These are phyloP conservation scores for Anthophora plumipes DNA, from an alignment of 2,888 invertebrate species.

Conservation along the genomic window DNA sequence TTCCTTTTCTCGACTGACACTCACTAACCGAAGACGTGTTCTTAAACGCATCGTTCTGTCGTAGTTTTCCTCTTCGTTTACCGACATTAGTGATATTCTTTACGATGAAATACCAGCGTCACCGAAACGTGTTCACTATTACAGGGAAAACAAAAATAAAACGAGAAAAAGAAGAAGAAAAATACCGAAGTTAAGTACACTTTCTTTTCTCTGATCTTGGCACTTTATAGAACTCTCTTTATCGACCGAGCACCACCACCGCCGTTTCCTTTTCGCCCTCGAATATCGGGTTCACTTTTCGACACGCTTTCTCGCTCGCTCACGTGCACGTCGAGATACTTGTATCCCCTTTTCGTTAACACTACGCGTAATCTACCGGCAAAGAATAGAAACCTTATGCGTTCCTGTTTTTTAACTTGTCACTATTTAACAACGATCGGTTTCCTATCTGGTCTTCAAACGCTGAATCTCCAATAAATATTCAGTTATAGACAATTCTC, in stretches of 20 bases:
- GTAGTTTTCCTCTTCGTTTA: constrained; percentile 26
- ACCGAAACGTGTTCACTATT: constrained; percentile 20
- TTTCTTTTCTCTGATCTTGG: constrained; percentile 16
- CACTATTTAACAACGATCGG: constrained; percentile 17
- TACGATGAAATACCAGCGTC: constrained; percentile 5
- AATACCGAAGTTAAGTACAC: constrained; percentile 22
- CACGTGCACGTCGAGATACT: background rate
- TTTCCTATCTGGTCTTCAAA: constrained; percentile 3
- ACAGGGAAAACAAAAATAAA: background rate
- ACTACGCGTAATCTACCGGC: constrained; percentile 40
- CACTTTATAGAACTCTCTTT: constrained; percentile 27
- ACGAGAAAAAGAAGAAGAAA: no score
- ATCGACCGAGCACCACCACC: constrained; percentile 46
- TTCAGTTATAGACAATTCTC: constrained; percentile 18
- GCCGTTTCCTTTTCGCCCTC: constrained; percentile 38
- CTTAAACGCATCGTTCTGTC: constrained; percentile 53
- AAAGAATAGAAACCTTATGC: constrained; percentile 35
- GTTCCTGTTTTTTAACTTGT: constrained; percentile 16
- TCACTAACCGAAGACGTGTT: constrained; percentile 32
- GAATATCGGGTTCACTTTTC: constrained; percentile 43
- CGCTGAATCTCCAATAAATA: constrained; percentile 18
- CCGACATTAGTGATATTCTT: constrained; percentile 57
- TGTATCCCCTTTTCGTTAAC: constrained; percentile 17
- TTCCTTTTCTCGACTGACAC: constrained; percentile 39
- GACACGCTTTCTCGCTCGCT: constrained; percentile 10